Conservation (phyloP, 2,797 vertebrate genomes). For the Salarias fasciatus region DNA sequence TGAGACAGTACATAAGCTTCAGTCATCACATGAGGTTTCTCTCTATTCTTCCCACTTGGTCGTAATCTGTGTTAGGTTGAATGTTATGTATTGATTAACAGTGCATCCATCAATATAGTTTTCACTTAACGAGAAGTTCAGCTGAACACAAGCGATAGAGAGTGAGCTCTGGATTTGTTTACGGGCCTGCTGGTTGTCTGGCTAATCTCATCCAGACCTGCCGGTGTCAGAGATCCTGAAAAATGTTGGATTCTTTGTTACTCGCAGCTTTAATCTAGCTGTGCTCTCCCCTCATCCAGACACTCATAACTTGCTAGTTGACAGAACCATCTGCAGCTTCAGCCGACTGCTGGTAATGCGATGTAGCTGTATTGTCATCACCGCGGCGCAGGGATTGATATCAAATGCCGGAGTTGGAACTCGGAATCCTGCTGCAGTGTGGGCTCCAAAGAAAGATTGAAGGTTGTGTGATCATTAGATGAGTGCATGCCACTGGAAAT, state of each 20-base stretch:
- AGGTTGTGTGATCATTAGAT: conserved; percentile 53
- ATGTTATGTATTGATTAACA: too few species aligned
- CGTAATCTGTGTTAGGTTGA: not conserved
- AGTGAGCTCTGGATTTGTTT: conserved; percentile 33
- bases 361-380: conserved; percentile 32
- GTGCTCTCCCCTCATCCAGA: conserved; percentile 41
- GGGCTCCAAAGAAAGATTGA: conserved; percentile 50
- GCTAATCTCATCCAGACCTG: conserved; percentile 30
- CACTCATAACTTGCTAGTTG: conserved; percentile 24
- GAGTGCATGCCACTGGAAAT: conserved; percentile 25
- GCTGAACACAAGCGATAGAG: not conserved
- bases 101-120: too few species aligned
- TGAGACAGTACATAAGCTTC: too few species aligned
- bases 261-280: conserved; percentile 2
- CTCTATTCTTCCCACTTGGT: too few species aligned
- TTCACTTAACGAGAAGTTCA: not conserved
- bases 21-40: too few species aligned
- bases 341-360: conserved; percentile 14
- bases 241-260: conserved; percentile 6
- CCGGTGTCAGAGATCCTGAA: conserved; percentile 18
- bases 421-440: conserved; percentile 34
- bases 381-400: conserved; percentile 28
- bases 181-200: conserved; percentile 13
- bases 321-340: conserved; percentile 13
- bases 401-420: conserved; percentile 50